Evolutionary conservation across 35 echinoderm and acorn worm genomes (phyloP).

Genomic region (Apostichopus californicus): DNA sequence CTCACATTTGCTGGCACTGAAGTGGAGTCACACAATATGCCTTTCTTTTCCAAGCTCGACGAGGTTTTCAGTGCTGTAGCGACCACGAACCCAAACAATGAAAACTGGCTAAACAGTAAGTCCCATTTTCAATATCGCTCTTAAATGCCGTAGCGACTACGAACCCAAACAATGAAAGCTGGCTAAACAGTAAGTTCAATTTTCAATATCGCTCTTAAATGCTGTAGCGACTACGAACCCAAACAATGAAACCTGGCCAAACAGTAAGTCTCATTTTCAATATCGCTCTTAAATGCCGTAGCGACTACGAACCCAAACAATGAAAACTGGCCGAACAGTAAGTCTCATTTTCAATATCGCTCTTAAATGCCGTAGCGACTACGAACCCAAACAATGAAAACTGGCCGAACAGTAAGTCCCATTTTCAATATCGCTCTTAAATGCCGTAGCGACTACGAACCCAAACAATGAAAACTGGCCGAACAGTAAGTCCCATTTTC

Average conservation of each 20-base stretch:
- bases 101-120: constrained; percentile 34
- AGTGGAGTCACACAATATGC: neutral
- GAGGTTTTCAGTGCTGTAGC: neutral
- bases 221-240: neutral
- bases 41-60: neutral
- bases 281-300: neutral
- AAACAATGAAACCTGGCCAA: neutral
- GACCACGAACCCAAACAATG: neutral
- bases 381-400: too few relatives aligned
- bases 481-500: too few relatives aligned
- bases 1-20: neutral
- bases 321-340: constrained; percentile 23
- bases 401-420: too few relatives aligned
- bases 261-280: neutral
- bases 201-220: neutral
- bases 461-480: too few relatives aligned
- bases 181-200: constrained; percentile 10
- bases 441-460: too few relatives aligned
- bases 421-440: too few relatives aligned
- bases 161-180: neutral
- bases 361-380: too few relatives aligned
- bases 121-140: neutral
- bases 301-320: neutral
- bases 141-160: neutral
- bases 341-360: too few relatives aligned